A percentile compares a stretch with the other conserved stretches of the same genome.
phyloP scores from a whole-genome alignment of 2,797 vertebrate genomes.

The Peromyscus attwateri region DNA sequence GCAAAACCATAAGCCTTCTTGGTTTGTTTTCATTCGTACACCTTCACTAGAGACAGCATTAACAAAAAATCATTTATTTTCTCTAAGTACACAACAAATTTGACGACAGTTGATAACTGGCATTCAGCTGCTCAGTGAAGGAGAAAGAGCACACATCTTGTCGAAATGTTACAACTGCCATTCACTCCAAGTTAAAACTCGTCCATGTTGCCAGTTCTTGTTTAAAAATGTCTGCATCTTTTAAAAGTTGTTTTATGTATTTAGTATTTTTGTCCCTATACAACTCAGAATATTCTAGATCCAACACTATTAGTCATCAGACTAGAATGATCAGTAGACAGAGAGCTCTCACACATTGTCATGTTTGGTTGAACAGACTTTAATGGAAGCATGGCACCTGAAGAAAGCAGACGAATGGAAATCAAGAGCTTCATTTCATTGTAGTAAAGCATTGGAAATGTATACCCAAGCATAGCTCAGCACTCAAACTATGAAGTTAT shows the following conservation, averaged over 20 bases:
- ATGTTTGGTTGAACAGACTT: neutral
- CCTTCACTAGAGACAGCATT: neutral
- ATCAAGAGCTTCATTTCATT: neutral
- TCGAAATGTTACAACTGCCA: neutral
- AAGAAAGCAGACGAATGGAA: neutral
- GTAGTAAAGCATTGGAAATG: neutral
- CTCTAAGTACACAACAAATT: neutral
- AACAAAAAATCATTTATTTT: neutral
- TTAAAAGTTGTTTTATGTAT: neutral
- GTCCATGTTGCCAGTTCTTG: neutral
- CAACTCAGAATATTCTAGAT: neutral
- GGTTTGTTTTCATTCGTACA: neutral
- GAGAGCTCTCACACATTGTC: neutral
- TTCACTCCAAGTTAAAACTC: no score
- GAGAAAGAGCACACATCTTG: neutral
- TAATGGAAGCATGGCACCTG: neutral
- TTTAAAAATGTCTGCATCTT: neutral
- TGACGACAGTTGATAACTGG: neutral
- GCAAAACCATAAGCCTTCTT: neutral
- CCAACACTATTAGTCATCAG: neutral
- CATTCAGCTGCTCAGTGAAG: neutral
- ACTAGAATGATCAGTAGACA: neutral
- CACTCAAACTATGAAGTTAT: neutral
- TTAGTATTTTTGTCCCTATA: neutral
- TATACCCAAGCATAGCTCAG: neutral